Conservation (phyloP, 2,113 vertebrate genomes). For the Spermophilus dauricus region DNA sequence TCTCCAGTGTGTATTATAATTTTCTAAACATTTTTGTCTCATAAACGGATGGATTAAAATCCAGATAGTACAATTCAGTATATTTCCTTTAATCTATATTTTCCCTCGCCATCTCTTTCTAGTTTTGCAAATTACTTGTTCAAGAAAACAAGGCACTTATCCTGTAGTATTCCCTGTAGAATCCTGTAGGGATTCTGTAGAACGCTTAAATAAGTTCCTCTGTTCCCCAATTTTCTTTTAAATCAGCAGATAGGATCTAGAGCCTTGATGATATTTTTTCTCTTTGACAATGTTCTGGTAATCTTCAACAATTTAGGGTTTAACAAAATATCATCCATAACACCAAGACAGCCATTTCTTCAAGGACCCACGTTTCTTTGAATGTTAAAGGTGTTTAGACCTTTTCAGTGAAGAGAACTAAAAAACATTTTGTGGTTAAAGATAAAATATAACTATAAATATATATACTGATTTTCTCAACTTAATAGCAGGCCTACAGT, state of each 20-base stretch:
- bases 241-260: background rate
- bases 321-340: slow-evolving; percentile 21
- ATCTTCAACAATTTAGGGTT: background rate
- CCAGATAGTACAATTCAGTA: background rate
- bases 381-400: background rate
- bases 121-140: background rate
- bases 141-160: background rate
- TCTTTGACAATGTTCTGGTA: background rate
- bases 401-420: background rate
- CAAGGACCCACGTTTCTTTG: background rate
- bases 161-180: background rate
- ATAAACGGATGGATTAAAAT: background rate
- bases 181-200: background rate
- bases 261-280: background rate
- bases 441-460: background rate
- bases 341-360: background rate
- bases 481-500: background rate
- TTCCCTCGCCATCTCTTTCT: background rate
- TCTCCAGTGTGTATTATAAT: background rate
- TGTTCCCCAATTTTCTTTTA: background rate
- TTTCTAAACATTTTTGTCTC: slow-evolving; percentile 6
- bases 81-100: background rate
- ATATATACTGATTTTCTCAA: background rate
- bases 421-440: background rate
- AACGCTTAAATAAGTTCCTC: background rate